Evolutionary conservation across 2,797 vertebrate genomes (phyloP), one percentile per base, ranked within the genome.

Genomic region (Brachyalestes nurse): DNA sequence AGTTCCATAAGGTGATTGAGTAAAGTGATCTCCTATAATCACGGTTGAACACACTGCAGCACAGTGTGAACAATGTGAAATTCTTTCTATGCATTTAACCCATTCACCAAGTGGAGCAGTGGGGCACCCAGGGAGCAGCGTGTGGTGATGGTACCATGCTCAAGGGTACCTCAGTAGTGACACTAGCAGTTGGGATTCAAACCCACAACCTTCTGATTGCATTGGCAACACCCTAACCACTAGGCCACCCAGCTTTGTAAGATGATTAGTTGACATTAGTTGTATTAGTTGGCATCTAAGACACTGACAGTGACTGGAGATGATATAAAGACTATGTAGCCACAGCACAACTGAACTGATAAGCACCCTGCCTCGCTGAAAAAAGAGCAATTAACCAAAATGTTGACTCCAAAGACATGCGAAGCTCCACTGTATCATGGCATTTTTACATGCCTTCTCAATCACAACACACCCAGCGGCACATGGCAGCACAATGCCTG

Each of bases 401-500:
- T 58, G 73, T 75, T 78, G 81, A 77, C 62, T 69, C 66, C n/a
- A 45, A 67, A 67, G 66, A n/a, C 66, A 64, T 64, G 34, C 51
- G 57, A 1, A 78, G 85, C 78, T 82, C 62, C 67, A 88, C 74
- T 16, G 83, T 83, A 51, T 87, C 82, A 84, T 77, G 77, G 78
- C 83, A 87, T 89, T 86, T 90, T 90, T 87, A 89, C 89, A 89
- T 88, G 86, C 85, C 83, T 86, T 89, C 87, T 88, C 86, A 80
- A 87, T 91, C 90, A 90, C 90, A 90, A 85, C 90, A 92, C 62
- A 67, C 86, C 90, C 87, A 88, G 86, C 86, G 86, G 91, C 92
- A 91, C 92, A 92, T 92, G 92, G 88, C 89, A 88, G 87, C 90
- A 87, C 86, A 87, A 83, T 87, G 88, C 86, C 92, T 78, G 78